Evolutionary conservation across 2,888 invertebrate species (phyloP).

Genomic region (Cinara cedri): DNA sequence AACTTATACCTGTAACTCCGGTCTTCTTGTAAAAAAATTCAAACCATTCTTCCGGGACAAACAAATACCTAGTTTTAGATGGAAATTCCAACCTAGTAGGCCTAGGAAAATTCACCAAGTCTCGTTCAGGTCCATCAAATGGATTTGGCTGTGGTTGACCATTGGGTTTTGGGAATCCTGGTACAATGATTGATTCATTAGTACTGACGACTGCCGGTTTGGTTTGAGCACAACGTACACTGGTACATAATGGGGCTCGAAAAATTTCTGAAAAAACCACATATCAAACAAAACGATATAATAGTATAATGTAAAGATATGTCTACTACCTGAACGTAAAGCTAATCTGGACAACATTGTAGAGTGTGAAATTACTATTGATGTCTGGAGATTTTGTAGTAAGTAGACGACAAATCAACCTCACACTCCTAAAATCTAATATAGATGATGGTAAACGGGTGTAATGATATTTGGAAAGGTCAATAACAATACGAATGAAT

Average conservation of each 20-base stretch:
- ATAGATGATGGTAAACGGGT: background rate
- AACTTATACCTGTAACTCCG: slow-evolving; percentile 70
- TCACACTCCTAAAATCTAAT: background rate
- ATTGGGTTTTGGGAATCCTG: slow-evolving; percentile 56
- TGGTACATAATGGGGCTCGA: slow-evolving; percentile 31
- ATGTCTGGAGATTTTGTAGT: background rate
- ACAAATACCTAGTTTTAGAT: slow-evolving; percentile 79
- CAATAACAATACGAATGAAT: slow-evolving; percentile 11
- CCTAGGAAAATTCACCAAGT: slow-evolving; percentile 77
- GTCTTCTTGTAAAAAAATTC: slow-evolving; percentile 93
- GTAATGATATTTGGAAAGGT: slow-evolving; percentile 32
- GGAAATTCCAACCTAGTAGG: slow-evolving; percentile 74
- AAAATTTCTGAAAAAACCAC: slow-evolving; percentile 38
- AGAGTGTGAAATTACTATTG: too few species aligned
- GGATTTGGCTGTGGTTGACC: slow-evolving; percentile 60
- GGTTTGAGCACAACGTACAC: slow-evolving; percentile 27
- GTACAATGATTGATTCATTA: slow-evolving; percentile 52
- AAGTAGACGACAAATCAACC: background rate
- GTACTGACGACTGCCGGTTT: slow-evolving; percentile 14
- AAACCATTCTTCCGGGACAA: slow-evolving; percentile 96
- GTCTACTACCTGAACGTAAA: slow-evolving; percentile 40
- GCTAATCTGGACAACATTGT: slow-evolving; percentile 51
- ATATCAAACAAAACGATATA: background rate
- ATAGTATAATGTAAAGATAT: too few species aligned
- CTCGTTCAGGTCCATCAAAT: slow-evolving; percentile 69